Evolutionary conservation across 2,888 invertebrate genomes (phyloP).

Genomic region (Pycnomerus fuliginosus): DNA sequence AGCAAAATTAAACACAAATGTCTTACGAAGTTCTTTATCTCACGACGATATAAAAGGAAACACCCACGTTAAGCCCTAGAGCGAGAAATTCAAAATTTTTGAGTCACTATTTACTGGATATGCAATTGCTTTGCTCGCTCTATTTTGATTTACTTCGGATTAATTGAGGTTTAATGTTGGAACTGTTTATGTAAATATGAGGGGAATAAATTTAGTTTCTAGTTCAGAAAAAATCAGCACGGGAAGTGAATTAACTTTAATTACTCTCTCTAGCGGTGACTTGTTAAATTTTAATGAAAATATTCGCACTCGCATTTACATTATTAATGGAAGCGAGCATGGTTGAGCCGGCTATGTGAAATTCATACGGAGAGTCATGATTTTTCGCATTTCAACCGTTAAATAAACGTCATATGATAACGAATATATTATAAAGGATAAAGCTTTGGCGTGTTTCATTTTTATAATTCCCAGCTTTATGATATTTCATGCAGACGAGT

Average conservation of each 20-base stretch:
- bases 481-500: too few species aligned
- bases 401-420: slow-evolving; percentile 7
- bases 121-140: slow-evolving; percentile 6
- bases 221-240: slow-evolving; percentile 6
- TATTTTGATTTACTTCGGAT: slow-evolving; percentile 14
- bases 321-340: neutral
- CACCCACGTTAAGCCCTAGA: neutral
- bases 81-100: slow-evolving; percentile 1
- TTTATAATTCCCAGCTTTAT: too few species aligned
- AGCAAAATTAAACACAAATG: slow-evolving; percentile 20
- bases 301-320: slow-evolving; percentile 2
- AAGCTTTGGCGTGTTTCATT: too few species aligned
- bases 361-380: neutral
- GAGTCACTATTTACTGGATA: slow-evolving; percentile 1
- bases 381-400: slow-evolving; percentile 2
- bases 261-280: neutral
- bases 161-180: slow-evolving; percentile 13
- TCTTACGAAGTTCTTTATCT: slow-evolving; percentile 20
- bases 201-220: neutral
- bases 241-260: too few species aligned
- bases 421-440: too few species aligned
- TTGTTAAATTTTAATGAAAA: slow-evolving; percentile 1
- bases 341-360: neutral
- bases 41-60: slow-evolving; percentile 10
- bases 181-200: slow-evolving; percentile 7